Evolutionary conservation across 2,888 invertebrate genomes (phyloP), one percentile per base, ranked within the genome.

Genomic region (Caenorhabditis plicata): DNA sequence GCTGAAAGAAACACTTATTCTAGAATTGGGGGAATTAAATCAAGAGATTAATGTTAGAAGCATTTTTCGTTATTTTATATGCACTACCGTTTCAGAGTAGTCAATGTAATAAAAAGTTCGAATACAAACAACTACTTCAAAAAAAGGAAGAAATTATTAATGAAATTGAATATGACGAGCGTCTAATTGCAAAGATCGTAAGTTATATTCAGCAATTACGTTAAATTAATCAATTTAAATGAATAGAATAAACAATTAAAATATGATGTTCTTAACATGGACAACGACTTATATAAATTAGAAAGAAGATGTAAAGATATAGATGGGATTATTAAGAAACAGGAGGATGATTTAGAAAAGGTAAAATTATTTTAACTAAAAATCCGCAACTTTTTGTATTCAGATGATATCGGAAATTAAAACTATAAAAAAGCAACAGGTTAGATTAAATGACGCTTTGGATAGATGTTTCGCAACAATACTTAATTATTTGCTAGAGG

Each of bases 391-490:
- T 19, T 5, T 11, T 9, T 11, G 51, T 43, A 1, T 53, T 5
- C 27, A 45, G 23, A 48, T 45, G 48, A 39, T 45, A 11, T 52
- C 52, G 15, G 58, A 58, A 29, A 48, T 48, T 7, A 15, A 15
- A 5, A 25, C 15, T 1, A 39, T 58, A 8, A 33, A 48, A 3
- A 44, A 44, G 17, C 52, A 50, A n/a, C 35, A 48, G n/a, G 52
- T 49, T 32, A 39, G 58, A 4, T 48, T 53, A 32, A 48, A 31
- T n/a, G 58, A 58, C 19, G 33, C 52, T 1, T 36, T 58, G n/a
- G 45, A 49, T 27, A 15, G 58, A 20, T 52, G 49, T 3, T 58
- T 58, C 25, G 47, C 58, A 11, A 52, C 45, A 23, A 58, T 58
- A 11, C 53, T 48, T 41, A 58, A 48, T 20, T 44, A 44, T 27